A percentile compares a stretch with the other conserved stretches of the same genome.
phyloP scores from a whole-genome alignment of 2,797 vertebrate genomes.

The Nyctibius grandis region DNA sequence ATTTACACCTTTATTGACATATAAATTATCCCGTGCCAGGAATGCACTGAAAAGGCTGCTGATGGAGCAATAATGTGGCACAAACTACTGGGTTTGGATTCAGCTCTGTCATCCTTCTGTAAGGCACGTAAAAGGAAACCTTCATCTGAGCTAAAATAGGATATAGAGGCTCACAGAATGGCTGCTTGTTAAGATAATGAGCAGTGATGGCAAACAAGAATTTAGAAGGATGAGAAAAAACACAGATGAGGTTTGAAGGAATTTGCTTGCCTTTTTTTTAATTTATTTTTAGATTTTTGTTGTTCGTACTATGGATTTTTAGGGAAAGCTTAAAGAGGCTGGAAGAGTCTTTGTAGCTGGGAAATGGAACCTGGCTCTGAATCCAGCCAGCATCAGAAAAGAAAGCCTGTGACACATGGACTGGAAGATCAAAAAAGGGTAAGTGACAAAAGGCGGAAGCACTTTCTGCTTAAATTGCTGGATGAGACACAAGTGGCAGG shows the following conservation, averaged over 20 bases:
- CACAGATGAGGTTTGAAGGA: slow-evolving; percentile 61
- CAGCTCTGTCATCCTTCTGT: slow-evolving; percentile 27
- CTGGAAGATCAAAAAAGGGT: slow-evolving; percentile 98
- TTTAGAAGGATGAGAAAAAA: slow-evolving; percentile 64
- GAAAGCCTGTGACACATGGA: slow-evolving; percentile 88
- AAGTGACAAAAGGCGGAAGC: slow-evolving; percentile 65
- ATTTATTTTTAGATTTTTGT: slow-evolving; percentile 20
- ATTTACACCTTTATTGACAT: slow-evolving; percentile 75
- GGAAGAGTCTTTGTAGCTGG: slow-evolving; percentile 68
- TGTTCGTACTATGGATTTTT: slow-evolving; percentile 69
- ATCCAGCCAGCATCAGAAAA: slow-evolving; percentile 84
- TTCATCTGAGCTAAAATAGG: slow-evolving; percentile 50
- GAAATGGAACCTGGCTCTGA: slow-evolving; percentile 92
- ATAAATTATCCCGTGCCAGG: slow-evolving; percentile 73
- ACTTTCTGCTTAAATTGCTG: slow-evolving; percentile 16
- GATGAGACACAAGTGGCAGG: not conserved
- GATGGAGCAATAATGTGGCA: slow-evolving; percentile 74
- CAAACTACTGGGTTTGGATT: slow-evolving; percentile 60
- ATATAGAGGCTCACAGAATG: slow-evolving; percentile 41
- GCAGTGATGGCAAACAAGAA: slow-evolving; percentile 65
- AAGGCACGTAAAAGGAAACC: slow-evolving; percentile 23
- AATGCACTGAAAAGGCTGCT: slow-evolving; percentile 66
- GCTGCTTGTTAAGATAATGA: slow-evolving; percentile 45
- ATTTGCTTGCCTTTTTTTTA: not conserved
- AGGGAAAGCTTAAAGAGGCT: slow-evolving; percentile 60